These are phyloP conservation scores for Brachyhypopomus occidentalis DNA, from an alignment of 2,113 vertebrate genomes.

Conservation along the genomic window DNA sequence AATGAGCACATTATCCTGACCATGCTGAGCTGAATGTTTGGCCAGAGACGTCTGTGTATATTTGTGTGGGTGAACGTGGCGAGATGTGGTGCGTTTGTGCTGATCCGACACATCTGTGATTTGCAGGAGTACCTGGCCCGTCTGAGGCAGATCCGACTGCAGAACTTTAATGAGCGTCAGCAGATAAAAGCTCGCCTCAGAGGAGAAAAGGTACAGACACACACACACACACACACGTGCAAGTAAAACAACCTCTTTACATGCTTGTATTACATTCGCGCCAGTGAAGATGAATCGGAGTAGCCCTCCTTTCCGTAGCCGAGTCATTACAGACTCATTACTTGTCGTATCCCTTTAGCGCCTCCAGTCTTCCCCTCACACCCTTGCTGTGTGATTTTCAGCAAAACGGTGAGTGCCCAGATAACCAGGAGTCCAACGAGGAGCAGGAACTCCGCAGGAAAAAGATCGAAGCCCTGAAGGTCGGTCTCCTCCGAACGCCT, in stretches of 20 bases:
- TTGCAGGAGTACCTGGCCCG: conserved; percentile 89
- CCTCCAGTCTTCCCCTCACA: not conserved
- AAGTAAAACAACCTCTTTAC: not conserved
- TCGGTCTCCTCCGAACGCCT: conserved; percentile 56
- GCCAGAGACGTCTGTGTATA: not conserved
- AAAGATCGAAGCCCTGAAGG: conserved; percentile 89
- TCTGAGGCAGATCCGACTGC: conserved; percentile 91
- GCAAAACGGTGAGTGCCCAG: conserved; percentile 76
- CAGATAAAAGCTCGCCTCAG: conserved; percentile 93
- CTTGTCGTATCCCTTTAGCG: too few relatives aligned
- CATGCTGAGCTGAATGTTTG: not conserved
- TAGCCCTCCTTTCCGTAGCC: too few relatives aligned
- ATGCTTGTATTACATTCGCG: not conserved
- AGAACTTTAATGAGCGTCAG: conserved; percentile 97
- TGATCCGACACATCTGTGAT: conserved; percentile 13
- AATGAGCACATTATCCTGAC: not conserved
- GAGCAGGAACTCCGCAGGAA: conserved; percentile 84
- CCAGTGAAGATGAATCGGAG: too few relatives aligned
- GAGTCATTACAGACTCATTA: too few relatives aligned
- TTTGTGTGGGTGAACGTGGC: not conserved
- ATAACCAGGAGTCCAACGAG: conserved; percentile 83
- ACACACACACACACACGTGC: not conserved
- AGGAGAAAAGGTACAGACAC: conserved; percentile 85
- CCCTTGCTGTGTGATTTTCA: conserved; percentile 52
- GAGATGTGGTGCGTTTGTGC: not conserved